A percentile compares a stretch with the other conserved stretches of the same genome.
phyloP scores from a whole-genome alignment of 2,797 vertebrate genomes.

The Phrynocephalus vlangalii region DNA sequence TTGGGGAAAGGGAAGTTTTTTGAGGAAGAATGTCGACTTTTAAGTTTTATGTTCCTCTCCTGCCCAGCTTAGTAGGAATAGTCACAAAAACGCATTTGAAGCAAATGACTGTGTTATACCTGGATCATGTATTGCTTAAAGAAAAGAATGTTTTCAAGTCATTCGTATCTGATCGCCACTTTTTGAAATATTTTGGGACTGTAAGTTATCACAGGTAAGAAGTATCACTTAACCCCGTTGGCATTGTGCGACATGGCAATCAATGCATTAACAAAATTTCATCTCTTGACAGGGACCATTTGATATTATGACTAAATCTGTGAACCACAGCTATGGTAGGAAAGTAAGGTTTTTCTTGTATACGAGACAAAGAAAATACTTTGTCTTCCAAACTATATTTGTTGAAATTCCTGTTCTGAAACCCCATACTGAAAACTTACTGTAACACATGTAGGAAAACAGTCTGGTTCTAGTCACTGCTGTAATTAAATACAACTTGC shows the following conservation, averaged over 20 bases:
- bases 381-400: slow-evolving; percentile 30
- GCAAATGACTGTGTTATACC: neutral
- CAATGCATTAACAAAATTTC: too few species aligned
- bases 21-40: neutral
- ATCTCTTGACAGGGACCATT: too few species aligned
- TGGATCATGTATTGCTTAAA: neutral
- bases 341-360: slow-evolving; percentile 8
- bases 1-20: too few species aligned
- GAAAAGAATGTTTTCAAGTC: neutral
- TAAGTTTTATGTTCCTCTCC: neutral
- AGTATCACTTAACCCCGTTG: neutral
- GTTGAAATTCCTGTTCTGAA: slow-evolving; percentile 48
- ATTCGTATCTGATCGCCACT: neutral
- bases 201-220: neutral
- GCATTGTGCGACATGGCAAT: neutral
- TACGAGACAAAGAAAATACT: slow-evolving; percentile 44
- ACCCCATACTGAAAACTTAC: slow-evolving; percentile 41
- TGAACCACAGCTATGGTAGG: neutral
- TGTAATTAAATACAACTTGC: slow-evolving; percentile 42
- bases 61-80: neutral
- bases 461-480: slow-evolving; percentile 39
- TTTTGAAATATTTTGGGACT: neutral
- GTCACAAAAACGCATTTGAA: neutral
- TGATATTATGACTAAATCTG: neutral
- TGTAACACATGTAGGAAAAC: slow-evolving; percentile 49